Percentiles rank a stretch among this genome's conserved stretches.
phyloP scores from a whole-genome alignment of 1,140 invertebrate genomes.

The Drosophila subobscura region DNA sequence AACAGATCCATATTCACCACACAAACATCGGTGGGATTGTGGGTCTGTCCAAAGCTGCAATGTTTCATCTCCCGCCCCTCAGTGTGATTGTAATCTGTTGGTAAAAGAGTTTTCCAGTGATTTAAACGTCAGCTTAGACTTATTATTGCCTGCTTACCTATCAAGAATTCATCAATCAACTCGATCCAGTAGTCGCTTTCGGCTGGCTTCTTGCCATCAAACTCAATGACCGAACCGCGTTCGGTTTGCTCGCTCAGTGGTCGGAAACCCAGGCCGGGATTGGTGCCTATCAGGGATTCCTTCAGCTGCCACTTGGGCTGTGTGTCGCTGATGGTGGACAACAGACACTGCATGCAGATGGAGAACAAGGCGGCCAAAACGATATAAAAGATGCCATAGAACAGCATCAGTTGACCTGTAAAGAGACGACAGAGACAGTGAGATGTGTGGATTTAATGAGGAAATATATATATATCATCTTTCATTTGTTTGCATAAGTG shows the following conservation, averaged over 20 bases:
- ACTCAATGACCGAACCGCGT: conserved; percentile 93
- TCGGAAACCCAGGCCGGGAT: conserved; percentile 95
- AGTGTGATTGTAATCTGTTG: conserved; percentile 84
- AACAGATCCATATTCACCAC: conserved; percentile 87
- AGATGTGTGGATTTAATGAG: background rate
- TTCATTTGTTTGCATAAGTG: no score
- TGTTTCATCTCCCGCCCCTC: conserved; percentile 87
- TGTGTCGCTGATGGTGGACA: conserved; percentile 88
- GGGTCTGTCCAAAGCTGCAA: conserved; percentile 87
- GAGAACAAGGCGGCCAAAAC: conserved; percentile 91
- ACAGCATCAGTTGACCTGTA: conserved; percentile 89
- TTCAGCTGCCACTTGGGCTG: conserved; percentile 89
- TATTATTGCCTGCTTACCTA: conserved; percentile 86
- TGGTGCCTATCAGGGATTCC: conserved; percentile 92
- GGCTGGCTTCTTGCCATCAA: conserved; percentile 87
- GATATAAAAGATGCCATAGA: conserved; percentile 94
- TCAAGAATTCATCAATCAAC: conserved; percentile 88
- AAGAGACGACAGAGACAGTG: background rate
- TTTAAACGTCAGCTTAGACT: background rate
- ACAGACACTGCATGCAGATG: conserved; percentile 91
- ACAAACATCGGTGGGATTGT: conserved; percentile 88
- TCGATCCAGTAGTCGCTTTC: conserved; percentile 88
- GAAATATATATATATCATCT: background rate
- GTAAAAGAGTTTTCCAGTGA: background rate
- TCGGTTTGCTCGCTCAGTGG: conserved; percentile 90